Percentiles rank a stretch among this genome's conserved stretches.
Conservation (phyloP, 1,140 invertebrate species). For the Drosophila bocqueti region DNA sequence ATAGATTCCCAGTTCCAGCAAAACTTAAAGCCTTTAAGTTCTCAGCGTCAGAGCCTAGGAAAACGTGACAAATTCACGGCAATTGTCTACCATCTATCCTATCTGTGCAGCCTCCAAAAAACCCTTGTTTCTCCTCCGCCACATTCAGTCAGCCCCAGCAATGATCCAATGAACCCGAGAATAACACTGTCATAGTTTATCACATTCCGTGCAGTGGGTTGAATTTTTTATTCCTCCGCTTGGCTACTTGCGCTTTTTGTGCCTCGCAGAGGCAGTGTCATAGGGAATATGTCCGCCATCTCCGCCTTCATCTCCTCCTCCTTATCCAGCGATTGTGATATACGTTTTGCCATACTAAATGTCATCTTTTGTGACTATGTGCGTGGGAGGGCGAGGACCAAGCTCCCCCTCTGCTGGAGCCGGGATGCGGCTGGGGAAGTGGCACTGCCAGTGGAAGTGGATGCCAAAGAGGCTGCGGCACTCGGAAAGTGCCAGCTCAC, state of each 20-base stretch:
- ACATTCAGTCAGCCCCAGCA: conserved; percentile 7
- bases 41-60: neutral
- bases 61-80: conserved; percentile 44
- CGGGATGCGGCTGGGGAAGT: conserved; percentile 7
- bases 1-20: neutral
- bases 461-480: conserved; percentile 50
- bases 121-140: neutral
- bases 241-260: conserved; percentile 45
- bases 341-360: conserved; percentile 67
- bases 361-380: conserved; percentile 67
- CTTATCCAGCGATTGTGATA: conserved; percentile 52
- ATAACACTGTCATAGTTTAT: conserved; percentile 54
- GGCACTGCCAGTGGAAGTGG: conserved; percentile 12
- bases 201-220: conserved; percentile 54
- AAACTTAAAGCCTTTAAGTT: conserved; percentile 4
- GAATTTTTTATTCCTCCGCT: conserved; percentile 31
- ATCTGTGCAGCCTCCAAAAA: conserved; percentile 13
- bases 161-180: conserved; percentile 46
- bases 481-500: conserved; percentile 60
- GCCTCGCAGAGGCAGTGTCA: conserved; percentile 18
- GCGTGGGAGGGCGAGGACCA: conserved; percentile 7
- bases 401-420: too few species aligned
- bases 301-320: neutral
- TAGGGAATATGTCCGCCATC: conserved; percentile 51
- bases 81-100: conserved; percentile 28